Conservation (phyloP, 2,113 vertebrate genomes). For the Regulus satrapa region DNA sequence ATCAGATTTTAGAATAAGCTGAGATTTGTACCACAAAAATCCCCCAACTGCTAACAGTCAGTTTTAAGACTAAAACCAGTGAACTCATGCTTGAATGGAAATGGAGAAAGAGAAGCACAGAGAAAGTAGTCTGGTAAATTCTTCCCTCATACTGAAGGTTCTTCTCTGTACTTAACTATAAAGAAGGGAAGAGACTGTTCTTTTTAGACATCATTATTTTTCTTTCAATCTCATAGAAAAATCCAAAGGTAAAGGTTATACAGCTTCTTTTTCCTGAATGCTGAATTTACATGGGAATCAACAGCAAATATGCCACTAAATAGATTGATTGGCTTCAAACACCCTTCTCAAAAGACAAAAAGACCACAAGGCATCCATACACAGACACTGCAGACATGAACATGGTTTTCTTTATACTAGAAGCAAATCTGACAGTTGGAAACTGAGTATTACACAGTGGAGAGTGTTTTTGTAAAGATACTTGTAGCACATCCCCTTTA, state of each 20-base stretch:
- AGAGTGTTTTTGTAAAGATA: background rate
- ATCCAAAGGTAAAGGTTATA: background rate
- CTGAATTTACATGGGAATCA: background rate
- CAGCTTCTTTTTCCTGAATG: background rate
- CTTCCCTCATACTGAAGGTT: background rate
- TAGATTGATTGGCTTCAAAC: background rate
- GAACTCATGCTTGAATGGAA: background rate
- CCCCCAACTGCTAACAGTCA: background rate
- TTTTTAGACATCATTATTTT: background rate
- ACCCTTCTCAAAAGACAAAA: background rate
- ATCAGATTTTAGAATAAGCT: background rate
- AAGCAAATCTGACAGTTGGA: background rate
- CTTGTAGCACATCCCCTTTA: background rate
- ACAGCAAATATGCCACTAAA: background rate
- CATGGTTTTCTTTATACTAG: fast-evolving
- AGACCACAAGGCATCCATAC: background rate
- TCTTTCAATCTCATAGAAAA: background rate
- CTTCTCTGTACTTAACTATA: background rate
- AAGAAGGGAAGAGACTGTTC: background rate
- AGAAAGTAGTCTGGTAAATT: background rate
- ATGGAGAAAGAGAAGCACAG: background rate
- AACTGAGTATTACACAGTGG: background rate
- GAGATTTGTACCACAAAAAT: background rate
- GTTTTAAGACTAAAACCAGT: background rate
- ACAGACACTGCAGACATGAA: background rate